Evolutionary conservation across 2,113 vertebrate species (phyloP), one percentile per base, ranked within the genome.

Genomic region (Philantomba maxwellii): DNA sequence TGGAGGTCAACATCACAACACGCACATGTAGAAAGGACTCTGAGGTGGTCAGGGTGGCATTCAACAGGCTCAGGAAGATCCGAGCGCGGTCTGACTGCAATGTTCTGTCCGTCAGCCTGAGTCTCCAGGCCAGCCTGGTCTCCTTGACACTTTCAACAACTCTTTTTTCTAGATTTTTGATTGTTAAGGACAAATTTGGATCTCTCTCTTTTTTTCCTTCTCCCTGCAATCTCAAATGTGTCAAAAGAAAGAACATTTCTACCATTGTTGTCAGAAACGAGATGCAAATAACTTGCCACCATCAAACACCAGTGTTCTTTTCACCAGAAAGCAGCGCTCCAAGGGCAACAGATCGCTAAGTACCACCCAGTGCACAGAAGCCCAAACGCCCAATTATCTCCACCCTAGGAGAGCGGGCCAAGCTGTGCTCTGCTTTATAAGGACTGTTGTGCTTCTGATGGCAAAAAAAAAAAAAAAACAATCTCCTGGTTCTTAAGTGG

Each of bases 171-270:
- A 51, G 9, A 2, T 30, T 39, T 86, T 53, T 45, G 23, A 78
- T 47, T 25, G 66, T 89, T 15, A 53, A 58, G 17, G 78, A 86
- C 33, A 90, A 82, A 94, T 75, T 78, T 91, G 91, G 58, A 23
- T 91, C 90, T 85, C 88, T 87, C 75, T 85, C 93, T 58, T 91
- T 83, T 66, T 89, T 36, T 55, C 92, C 62, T 93, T 55, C 47
- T 36, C n/a, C 7, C 1, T 16, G 57, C 49, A 45, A 51, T 73
- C 92, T 2, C 10, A 75, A 94, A 77, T 86, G 47, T 94, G 57
- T 77, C 78, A 49, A 36, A 94, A 73, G 47, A 97, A 86, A n/a
- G 77, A 73, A 91, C 64, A 94, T 77, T 49, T 91, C 93, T 93
- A 75, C 78, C 78, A 36, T 66, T 66, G 82, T 89, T 83, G 80